These are phyloP conservation scores for Scartelaos histophorus DNA, from an alignment of 2,113 vertebrate species.

Conservation along the genomic window DNA sequence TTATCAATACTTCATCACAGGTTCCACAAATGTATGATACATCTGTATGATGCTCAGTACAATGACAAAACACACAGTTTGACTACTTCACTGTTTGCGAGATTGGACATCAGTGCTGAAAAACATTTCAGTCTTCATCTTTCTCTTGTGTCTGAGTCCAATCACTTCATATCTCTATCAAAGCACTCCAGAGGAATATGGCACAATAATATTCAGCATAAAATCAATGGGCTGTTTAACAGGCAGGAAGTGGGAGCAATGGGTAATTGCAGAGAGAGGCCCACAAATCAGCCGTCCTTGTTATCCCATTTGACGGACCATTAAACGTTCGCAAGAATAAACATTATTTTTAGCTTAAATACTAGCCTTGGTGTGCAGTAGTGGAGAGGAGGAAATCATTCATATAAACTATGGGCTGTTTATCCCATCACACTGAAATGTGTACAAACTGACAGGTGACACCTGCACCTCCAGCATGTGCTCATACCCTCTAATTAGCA, in stretches of 20 bases:
- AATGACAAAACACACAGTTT: neutral
- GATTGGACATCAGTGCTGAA: neutral
- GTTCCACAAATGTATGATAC: neutral
- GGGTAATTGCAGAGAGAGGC: constrained; percentile 73
- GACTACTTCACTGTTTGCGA: neutral
- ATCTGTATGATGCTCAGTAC: neutral
- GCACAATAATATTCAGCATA: constrained; percentile 77
- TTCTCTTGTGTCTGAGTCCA: constrained; percentile 32
- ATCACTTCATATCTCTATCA: constrained; percentile 67
- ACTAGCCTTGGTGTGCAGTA: constrained; percentile 48
- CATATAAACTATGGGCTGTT: constrained; percentile 20
- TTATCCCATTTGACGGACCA: constrained; percentile 77
- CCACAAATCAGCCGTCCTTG: constrained; percentile 75
- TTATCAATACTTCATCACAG: neutral
- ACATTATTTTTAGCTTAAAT: constrained; percentile 76
- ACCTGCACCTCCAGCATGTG: neutral
- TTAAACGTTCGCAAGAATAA: constrained; percentile 75
- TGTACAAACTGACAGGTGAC: constrained; percentile 15
- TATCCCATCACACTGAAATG: constrained; percentile 22
- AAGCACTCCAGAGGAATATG: constrained; percentile 68
- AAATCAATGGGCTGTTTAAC: constrained; percentile 80
- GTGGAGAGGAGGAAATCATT: constrained; percentile 48
- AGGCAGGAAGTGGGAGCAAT: constrained; percentile 67
- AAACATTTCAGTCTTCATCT: constrained; percentile 1
- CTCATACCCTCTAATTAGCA: neutral